These are phyloP conservation scores for Tetraneura akinire DNA, from an alignment of 1,140 invertebrate species.

Conservation along the genomic window DNA sequence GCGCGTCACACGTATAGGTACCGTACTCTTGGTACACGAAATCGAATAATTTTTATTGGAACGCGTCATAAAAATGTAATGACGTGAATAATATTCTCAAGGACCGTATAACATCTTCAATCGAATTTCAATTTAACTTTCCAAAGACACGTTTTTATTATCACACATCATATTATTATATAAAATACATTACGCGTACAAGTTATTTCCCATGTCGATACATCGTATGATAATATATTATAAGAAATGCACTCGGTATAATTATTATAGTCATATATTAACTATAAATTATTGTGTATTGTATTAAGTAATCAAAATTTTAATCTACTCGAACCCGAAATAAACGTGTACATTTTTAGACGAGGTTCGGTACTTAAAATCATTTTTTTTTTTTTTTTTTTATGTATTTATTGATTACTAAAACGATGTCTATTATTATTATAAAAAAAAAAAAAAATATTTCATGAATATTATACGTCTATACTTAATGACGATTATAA, in stretches of 20 bases:
- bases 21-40: too few species aligned
- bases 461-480: neutral
- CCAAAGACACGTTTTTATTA: conserved; percentile 2
- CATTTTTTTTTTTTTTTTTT: neutral
- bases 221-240: neutral
- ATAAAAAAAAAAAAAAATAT: neutral
- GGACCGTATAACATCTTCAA: neutral
- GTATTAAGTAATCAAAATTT: too few species aligned
- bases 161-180: neutral
- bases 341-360: conserved; percentile 12
- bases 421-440: neutral
- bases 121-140: conserved; percentile 46
- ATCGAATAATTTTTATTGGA: conserved; percentile 16
- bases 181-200: too few species aligned
- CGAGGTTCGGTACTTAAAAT: neutral
- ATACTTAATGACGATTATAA: too few species aligned
- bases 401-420: too few species aligned
- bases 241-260: neutral
- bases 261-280: too few species aligned
- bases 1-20: conserved; percentile 18
- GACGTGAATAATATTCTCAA: conserved; percentile 14
- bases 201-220: neutral
- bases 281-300: neutral
- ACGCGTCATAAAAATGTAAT: conserved; percentile 10
- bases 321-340: too few species aligned